A percentile compares a stretch with the other conserved stretches of the same genome.
These are phyloP conservation scores for Calypte anna DNA, from an alignment of 2,113 vertebrate genomes.

Conservation along the genomic window DNA sequence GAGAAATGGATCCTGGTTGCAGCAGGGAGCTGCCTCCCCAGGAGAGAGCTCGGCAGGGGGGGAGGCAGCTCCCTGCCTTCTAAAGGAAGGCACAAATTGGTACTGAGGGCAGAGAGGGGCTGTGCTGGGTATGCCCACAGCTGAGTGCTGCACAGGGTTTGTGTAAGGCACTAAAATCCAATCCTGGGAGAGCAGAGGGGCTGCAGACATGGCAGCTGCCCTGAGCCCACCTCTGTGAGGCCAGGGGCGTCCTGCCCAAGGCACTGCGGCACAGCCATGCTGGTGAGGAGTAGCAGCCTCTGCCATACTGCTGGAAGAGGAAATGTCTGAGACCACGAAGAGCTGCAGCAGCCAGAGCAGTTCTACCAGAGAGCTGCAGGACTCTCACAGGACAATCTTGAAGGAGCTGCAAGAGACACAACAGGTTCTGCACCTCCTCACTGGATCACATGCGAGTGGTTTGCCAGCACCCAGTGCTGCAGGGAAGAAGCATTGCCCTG, in stretches of 20 bases:
- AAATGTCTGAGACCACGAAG: not conserved
- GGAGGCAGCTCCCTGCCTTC: slow-evolving; percentile 13
- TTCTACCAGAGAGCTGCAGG: not conserved
- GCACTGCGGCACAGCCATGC: not conserved
- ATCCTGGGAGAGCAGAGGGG: not conserved
- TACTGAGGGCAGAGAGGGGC: not conserved
- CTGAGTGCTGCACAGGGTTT: not conserved
- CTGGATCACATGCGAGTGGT: fast-evolving
- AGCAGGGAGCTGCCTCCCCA: not conserved
- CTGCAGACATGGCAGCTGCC: not conserved
- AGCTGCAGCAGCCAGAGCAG: not conserved
- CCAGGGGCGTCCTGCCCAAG: not conserved
- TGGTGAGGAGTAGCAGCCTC: not conserved
- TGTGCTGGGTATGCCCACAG: not conserved
- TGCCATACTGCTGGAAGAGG: not conserved
- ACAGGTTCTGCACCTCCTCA: not conserved
- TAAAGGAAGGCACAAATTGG: not conserved
- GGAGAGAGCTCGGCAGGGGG: not conserved
- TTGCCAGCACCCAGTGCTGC: fast-evolving
- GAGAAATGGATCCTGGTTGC: not conserved
- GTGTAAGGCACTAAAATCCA: not conserved
- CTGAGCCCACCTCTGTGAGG: not conserved
- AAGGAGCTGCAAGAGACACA: slow-evolving; percentile 85
- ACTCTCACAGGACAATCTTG: slow-evolving; percentile 91
- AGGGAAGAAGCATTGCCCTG: fast-evolving